These are phyloP conservation scores for Gorsachius magnificus DNA, from an alignment of 2,797 vertebrate species.

Conservation along the genomic window DNA sequence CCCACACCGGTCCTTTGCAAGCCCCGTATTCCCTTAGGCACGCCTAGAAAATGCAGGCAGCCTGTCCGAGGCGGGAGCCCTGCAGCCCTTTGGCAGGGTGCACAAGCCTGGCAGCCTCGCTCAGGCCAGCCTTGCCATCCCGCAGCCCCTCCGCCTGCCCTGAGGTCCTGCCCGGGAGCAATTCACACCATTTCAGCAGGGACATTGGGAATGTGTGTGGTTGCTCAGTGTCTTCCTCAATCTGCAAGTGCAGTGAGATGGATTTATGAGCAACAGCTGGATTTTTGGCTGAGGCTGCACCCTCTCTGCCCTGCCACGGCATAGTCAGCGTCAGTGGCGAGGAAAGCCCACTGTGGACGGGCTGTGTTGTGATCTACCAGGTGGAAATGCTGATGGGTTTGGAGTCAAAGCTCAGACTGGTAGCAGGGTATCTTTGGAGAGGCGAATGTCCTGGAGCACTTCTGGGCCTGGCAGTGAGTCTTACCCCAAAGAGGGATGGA, in stretches of 20 bases:
- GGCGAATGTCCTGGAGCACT: background rate
- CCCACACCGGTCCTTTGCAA: background rate
- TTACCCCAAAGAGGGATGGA: background rate
- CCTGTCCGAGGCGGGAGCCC: background rate
- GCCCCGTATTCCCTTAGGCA: background rate
- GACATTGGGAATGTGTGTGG: too few species aligned
- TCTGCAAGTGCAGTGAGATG: accelerated
- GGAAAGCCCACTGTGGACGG: accelerated
- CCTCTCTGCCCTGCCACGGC: background rate
- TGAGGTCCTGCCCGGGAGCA: background rate
- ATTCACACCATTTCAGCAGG: background rate
- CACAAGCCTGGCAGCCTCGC: background rate
- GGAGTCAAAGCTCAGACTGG: background rate
- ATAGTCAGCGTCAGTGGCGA: background rate
- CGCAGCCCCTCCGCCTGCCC: background rate
- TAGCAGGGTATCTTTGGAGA: background rate
- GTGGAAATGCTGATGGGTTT: background rate
- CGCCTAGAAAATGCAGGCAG: background rate
- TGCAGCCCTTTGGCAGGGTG: background rate
- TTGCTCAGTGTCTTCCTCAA: background rate
- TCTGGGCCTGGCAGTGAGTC: background rate
- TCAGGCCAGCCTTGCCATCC: background rate
- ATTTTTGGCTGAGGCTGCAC: background rate
- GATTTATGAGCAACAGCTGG: background rate
- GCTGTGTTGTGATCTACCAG: background rate